Evolutionary conservation across 2,113 vertebrate genomes (phyloP).

Genomic region (Gymnarchus niloticus): DNA sequence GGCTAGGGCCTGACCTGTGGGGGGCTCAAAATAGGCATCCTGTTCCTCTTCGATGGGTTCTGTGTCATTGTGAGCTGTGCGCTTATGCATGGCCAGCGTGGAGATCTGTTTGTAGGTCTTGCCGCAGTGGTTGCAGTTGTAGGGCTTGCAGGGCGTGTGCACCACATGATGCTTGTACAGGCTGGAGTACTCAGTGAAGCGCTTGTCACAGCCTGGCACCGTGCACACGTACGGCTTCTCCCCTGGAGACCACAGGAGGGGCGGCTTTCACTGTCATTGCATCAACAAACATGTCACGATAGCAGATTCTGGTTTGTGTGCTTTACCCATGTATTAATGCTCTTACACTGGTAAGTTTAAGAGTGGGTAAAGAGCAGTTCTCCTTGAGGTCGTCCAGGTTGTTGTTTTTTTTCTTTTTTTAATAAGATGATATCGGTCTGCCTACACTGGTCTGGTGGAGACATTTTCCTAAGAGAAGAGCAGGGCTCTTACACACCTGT

Average conservation of each 20-base stretch:
- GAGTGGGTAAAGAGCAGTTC: too few relatives aligned
- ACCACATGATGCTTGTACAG: slow-evolving; percentile 98
- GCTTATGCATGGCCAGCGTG: slow-evolving; percentile 77
- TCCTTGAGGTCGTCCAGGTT: too few relatives aligned
- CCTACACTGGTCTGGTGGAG: neutral
- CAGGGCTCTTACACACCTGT: slow-evolving; percentile 66
- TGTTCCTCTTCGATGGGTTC: slow-evolving; percentile 83
- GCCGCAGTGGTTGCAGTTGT: slow-evolving; percentile 80
- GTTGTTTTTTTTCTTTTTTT: too few relatives aligned
- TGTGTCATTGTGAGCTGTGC: slow-evolving; percentile 74
- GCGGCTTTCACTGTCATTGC: neutral
- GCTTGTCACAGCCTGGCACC: slow-evolving; percentile 95
- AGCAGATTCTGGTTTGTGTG: neutral
- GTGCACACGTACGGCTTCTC: slow-evolving; percentile 98
- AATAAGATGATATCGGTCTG: neutral
- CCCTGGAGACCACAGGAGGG: slow-evolving; percentile 53
- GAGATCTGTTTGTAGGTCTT: slow-evolving; percentile 82
- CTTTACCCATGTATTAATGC: neutral
- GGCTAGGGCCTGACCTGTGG: slow-evolving; percentile 68
- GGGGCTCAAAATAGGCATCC: slow-evolving; percentile 91
- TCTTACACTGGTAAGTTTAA: neutral
- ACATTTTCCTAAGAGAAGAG: neutral
- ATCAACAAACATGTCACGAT: neutral
- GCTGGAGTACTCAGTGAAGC: slow-evolving; percentile 98
- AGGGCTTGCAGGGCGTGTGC: slow-evolving; percentile 95